Percentiles rank a stretch among this genome's conserved stretches.
phyloP scores from a whole-genome alignment of 2,888 invertebrate genomes.

The Orgyia antiqua region DNA sequence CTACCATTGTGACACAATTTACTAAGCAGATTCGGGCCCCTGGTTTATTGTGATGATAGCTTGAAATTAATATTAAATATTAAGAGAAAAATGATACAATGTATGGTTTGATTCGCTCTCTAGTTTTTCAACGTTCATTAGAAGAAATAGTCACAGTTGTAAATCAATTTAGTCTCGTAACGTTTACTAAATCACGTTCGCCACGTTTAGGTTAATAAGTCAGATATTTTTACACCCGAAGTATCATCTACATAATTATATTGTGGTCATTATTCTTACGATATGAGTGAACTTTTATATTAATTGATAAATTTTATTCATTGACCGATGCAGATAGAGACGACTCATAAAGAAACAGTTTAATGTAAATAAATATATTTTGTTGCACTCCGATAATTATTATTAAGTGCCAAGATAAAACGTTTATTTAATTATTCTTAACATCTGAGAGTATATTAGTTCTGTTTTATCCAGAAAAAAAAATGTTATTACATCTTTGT shows the following conservation, averaged over 20 bases:
- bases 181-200: no score
- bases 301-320: slow-evolving; percentile 15
- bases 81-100: no score
- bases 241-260: slow-evolving; percentile 4
- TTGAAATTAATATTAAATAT: no score
- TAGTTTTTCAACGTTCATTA: no score
- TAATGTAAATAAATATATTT: slow-evolving; percentile 5
- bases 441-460: slow-evolving; percentile 7
- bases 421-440: slow-evolving; percentile 9
- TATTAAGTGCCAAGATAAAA: slow-evolving; percentile 8
- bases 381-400: slow-evolving; percentile 4
- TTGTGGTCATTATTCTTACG: slow-evolving; percentile 19
- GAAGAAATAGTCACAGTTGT: no score
- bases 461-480: slow-evolving; percentile 13
- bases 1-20: no score
- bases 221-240: slow-evolving; percentile 11
- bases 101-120: no score
- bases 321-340: neutral
- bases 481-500: slow-evolving; percentile 17
- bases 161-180: no score
- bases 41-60: no score
- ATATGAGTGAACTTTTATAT: slow-evolving; percentile 13
- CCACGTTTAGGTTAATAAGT: slow-evolving; percentile 9
- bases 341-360: slow-evolving; percentile 6
- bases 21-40: no score